phyloP scores from a whole-genome alignment of 2,113 vertebrate species.

The Lagopus muta region DNA sequence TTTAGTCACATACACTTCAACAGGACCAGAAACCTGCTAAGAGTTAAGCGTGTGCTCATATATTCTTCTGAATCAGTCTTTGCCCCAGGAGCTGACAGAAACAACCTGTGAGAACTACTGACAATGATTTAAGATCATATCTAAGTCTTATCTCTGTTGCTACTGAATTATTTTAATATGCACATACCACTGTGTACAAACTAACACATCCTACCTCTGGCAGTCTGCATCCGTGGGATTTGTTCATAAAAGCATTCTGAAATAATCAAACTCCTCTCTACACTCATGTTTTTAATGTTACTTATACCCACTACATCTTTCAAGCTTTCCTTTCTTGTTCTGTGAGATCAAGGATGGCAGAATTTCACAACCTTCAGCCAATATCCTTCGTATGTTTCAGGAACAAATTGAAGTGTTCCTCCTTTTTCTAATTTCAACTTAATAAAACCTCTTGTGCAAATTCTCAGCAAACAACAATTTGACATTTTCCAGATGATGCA shows the following conservation, averaged over 20 bases:
- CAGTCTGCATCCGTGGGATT: background rate
- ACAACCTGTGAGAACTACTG: background rate
- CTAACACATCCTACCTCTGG: background rate
- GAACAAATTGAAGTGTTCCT: background rate
- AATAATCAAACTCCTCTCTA: background rate
- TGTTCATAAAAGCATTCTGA: background rate
- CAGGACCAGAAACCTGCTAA: background rate
- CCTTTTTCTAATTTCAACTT: slow-evolving; percentile 11
- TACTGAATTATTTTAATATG: background rate
- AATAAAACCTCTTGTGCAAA: background rate
- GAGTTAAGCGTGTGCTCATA: background rate
- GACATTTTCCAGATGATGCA: slow-evolving; percentile 14
- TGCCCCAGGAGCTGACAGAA: background rate
- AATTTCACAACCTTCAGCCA: background rate
- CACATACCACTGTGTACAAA: background rate
- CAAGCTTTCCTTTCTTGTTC: background rate
- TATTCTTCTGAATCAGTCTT: background rate
- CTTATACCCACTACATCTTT: background rate
- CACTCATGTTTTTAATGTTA: background rate
- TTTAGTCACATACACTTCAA: background rate
- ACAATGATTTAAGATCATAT: background rate
- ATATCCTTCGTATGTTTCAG: background rate
- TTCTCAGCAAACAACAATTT: background rate
- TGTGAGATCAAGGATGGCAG: background rate
- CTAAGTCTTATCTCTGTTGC: background rate